Conservation (phyloP, 2,797 vertebrate species). For the Dendrocincla tyrannina region DNA sequence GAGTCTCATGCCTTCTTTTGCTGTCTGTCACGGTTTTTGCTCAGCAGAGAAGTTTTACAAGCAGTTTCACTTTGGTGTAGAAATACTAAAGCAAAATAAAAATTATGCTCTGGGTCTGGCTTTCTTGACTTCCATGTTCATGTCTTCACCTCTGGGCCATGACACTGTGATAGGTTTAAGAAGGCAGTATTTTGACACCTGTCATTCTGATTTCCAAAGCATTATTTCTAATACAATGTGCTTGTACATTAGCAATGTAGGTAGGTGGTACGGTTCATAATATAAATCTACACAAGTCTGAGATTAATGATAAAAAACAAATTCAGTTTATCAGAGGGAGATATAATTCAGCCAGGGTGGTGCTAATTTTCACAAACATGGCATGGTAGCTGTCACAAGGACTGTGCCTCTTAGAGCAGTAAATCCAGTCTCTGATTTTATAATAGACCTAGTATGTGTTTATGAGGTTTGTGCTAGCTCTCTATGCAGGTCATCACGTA, state of each 20-base stretch:
- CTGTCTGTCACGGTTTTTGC: not conserved
- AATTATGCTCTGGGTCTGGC: not conserved
- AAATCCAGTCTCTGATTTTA: not conserved
- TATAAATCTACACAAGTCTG: not conserved
- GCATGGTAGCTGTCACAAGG: not conserved
- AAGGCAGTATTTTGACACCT: not conserved
- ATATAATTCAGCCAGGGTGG: not conserved
- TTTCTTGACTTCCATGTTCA: not conserved
- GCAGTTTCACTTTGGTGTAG: not conserved
- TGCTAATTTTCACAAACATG: not conserved
- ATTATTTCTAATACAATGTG: not conserved
- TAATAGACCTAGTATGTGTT: not conserved
- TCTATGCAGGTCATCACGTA: not conserved
- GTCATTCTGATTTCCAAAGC: not conserved
- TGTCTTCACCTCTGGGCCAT: not conserved
- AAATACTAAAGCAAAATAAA: not conserved
- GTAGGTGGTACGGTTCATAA: not conserved
- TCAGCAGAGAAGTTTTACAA: not conserved
- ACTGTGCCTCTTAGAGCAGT: not conserved
- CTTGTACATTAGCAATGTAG: not conserved
- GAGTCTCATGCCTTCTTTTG: not conserved
- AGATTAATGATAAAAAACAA: not conserved
- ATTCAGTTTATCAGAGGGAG: rapidly evolving
- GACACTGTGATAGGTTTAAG: not conserved
- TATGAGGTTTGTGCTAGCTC: slow-evolving; percentile 5